These are phyloP conservation scores for Ifrita kowaldi DNA, from an alignment of 2,113 vertebrate genomes.

Conservation along the genomic window DNA sequence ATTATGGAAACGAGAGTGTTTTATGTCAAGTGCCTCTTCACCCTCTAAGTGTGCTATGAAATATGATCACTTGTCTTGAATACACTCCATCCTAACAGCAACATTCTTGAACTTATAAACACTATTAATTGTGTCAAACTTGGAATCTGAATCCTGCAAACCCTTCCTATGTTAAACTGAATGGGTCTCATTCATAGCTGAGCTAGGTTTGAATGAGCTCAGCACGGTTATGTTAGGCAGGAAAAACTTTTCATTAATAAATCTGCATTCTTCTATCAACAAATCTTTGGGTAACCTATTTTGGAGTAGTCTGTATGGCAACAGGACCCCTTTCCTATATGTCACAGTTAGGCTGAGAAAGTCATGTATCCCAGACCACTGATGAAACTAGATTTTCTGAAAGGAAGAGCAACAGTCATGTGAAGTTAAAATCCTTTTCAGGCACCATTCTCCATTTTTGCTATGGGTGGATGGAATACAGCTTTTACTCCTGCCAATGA, in stretches of 20 bases:
- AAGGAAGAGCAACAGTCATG: background rate
- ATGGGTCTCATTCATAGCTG: conserved; percentile 38
- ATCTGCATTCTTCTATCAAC: background rate
- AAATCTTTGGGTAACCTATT: background rate
- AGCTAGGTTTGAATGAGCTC: background rate
- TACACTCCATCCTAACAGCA: background rate
- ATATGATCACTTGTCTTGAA: conserved; percentile 54
- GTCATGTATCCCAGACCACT: background rate
- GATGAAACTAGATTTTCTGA: background rate
- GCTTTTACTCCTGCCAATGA: background rate
- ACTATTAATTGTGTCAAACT: conserved; percentile 64
- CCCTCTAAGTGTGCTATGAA: conserved; percentile 59
- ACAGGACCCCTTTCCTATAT: background rate
- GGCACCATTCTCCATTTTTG: background rate
- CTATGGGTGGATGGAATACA: background rate
- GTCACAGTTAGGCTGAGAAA: background rate
- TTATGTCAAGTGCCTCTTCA: conserved; percentile 68
- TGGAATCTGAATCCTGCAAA: conserved; percentile 44
- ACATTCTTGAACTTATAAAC: conserved; percentile 61
- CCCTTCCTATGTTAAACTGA: conserved; percentile 2
- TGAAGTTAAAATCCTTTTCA: background rate
- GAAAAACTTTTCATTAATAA: background rate
- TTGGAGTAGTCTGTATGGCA: background rate
- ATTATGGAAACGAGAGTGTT: conserved; percentile 31
- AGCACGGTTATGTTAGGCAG: background rate